Conservation (phyloP, 2,888 invertebrate genomes). For the Caenorhabditis sp. region DNA sequence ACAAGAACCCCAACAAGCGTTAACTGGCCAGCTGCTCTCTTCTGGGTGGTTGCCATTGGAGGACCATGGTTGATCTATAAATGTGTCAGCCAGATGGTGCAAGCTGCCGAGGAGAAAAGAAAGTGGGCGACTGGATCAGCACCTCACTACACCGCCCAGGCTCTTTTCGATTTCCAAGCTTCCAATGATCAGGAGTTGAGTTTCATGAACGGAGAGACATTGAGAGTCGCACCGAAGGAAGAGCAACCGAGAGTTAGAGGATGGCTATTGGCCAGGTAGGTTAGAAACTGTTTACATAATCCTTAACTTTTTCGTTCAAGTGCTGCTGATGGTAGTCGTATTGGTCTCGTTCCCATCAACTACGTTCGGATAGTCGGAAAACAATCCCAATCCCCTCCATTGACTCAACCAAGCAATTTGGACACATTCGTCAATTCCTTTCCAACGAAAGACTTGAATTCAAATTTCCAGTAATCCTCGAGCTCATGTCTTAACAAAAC, state of each 20-base stretch:
- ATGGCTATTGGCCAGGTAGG: slow-evolving; percentile 85
- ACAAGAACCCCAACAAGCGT: slow-evolving; percentile 60
- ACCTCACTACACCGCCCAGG: slow-evolving; percentile 85
- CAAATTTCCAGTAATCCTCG: slow-evolving; percentile 27
- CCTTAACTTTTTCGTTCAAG: slow-evolving; percentile 75
- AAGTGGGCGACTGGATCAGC: slow-evolving; percentile 85
- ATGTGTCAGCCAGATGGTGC: slow-evolving; percentile 86
- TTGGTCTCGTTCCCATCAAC: slow-evolving; percentile 86
- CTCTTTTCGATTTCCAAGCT: slow-evolving; percentile 89
- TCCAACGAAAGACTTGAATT: slow-evolving; percentile 43
- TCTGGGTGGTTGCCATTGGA: slow-evolving; percentile 92
- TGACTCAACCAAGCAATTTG: slow-evolving; percentile 48
- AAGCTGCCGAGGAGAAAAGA: slow-evolving; percentile 77
- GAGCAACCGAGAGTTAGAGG: slow-evolving; percentile 88
- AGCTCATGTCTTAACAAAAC: slow-evolving; percentile 10
- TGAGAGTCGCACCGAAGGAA: slow-evolving; percentile 90
- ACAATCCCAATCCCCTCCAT: slow-evolving; percentile 74
- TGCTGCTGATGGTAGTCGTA: slow-evolving; percentile 85
- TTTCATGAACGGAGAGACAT: slow-evolving; percentile 89
- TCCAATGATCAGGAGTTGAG: slow-evolving; percentile 89
- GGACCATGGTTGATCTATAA: slow-evolving; percentile 94
- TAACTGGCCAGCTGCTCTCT: slow-evolving; percentile 92
- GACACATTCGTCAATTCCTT: slow-evolving; percentile 50
- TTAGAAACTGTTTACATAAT: no score
- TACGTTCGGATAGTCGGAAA: slow-evolving; percentile 85